Percentiles rank a stretch among this genome's conserved stretches.
phyloP scores from a whole-genome alignment of 1,140 invertebrate genomes.

The Drosophila mayri region DNA sequence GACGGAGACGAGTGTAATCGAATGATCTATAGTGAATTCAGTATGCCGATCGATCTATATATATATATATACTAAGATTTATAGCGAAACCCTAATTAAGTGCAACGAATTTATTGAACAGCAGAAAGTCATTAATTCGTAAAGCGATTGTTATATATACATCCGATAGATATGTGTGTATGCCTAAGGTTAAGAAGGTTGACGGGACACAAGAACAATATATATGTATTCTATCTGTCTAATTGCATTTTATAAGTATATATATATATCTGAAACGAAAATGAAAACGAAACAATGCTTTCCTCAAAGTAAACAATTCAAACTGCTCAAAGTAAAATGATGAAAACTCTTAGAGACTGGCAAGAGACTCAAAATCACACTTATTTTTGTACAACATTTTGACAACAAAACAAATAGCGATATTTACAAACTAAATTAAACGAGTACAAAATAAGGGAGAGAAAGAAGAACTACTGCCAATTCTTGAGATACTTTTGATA shows the following conservation, averaged over 20 bases:
- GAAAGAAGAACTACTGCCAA: conserved; percentile 61
- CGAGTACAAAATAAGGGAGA: conserved; percentile 33
- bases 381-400: conserved; percentile 65
- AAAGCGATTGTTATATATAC: conserved; percentile 33
- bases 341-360: conserved; percentile 75
- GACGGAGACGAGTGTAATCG: conserved; percentile 18
- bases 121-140: conserved; percentile 66
- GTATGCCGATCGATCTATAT: conserved; percentile 17
- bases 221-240: conserved; percentile 61
- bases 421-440: conserved; percentile 69
- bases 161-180: conserved; percentile 13
- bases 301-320: conserved; percentile 53
- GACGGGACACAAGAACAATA: conserved; percentile 82
- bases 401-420: conserved; percentile 11
- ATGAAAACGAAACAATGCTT: conserved; percentile 21
- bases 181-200: conserved; percentile 64
- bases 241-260: conserved; percentile 26
- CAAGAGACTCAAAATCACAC: conserved; percentile 61
- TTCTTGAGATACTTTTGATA: conserved; percentile 61
- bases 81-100: conserved; percentile 42
- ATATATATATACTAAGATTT: conserved; percentile 19
- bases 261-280: conserved; percentile 3
- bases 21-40: conserved; percentile 68
- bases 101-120: conserved; percentile 67
- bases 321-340: conserved; percentile 58